phyloP scores from a whole-genome alignment of 2,888 invertebrate genomes.

The Microplitis manilae region DNA sequence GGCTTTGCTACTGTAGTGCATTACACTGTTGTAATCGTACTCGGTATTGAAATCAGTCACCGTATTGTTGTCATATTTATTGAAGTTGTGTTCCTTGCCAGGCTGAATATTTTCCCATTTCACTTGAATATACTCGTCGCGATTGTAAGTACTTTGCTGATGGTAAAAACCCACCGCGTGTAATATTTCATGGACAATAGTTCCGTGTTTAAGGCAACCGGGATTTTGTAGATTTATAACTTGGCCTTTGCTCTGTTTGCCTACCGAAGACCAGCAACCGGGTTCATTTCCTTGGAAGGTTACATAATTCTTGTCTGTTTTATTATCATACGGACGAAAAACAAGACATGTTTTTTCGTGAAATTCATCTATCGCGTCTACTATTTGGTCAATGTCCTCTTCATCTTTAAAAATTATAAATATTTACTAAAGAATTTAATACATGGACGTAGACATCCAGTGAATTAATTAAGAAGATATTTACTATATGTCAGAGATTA shows the following conservation, averaged over 20 bases:
- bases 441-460: background rate
- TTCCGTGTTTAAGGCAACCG: conserved; percentile 72
- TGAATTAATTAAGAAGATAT: background rate
- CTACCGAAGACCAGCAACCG: conserved; percentile 81
- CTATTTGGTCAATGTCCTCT: conserved; percentile 72
- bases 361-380: conserved; percentile 76
- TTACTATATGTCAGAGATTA: too few species aligned
- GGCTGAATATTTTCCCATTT: conserved; percentile 80
- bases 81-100: conserved; percentile 77
- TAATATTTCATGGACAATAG: conserved; percentile 81
- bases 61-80: conserved; percentile 78
- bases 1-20: conserved; percentile 81
- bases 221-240: conserved; percentile 73
- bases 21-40: conserved; percentile 82
- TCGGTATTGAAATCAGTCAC: conserved; percentile 79
- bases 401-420: conserved; percentile 62
- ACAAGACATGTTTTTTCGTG: conserved; percentile 77
- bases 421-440: conserved; percentile 20
- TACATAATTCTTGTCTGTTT: conserved; percentile 76
- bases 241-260: conserved; percentile 77
- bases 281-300: conserved; percentile 73
- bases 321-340: conserved; percentile 75
- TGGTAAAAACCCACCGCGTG: conserved; percentile 88
- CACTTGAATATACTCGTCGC: conserved; percentile 83
- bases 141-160: conserved; percentile 85